phyloP scores from a whole-genome alignment of 64 coral and sea anemone genomes.

The Exaiptasia diaphana region DNA sequence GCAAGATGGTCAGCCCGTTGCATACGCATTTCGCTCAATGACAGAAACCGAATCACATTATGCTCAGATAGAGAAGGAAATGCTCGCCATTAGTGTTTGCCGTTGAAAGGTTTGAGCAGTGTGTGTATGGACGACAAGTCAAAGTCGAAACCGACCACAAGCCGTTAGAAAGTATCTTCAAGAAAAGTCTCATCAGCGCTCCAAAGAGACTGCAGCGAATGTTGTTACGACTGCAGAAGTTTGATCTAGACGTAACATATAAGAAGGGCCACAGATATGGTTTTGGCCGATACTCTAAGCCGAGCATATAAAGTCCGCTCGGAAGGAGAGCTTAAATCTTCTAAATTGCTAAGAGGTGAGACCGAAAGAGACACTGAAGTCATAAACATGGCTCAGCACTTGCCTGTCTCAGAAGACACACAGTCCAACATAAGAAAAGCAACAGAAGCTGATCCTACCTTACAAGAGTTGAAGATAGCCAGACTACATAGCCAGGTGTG shows the following conservation, averaged over 20 bases:
- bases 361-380: slow-evolving; percentile 22
- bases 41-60: slow-evolving; percentile 48
- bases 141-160: slow-evolving; percentile 57
- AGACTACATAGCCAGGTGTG: slow-evolving; percentile 3
- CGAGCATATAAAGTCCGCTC: slow-evolving; percentile 34
- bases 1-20: slow-evolving; percentile 35
- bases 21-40: slow-evolving; percentile 35
- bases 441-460: slow-evolving; percentile 16
- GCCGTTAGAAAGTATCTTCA: slow-evolving; percentile 36
- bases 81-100: slow-evolving; percentile 53
- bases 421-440: background rate
- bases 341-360: background rate
- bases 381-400: slow-evolving; percentile 48
- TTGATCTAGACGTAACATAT: slow-evolving; percentile 36
- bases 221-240: slow-evolving; percentile 33
- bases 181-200: slow-evolving; percentile 35
- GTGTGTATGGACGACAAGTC: slow-evolving; percentile 40
- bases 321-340: background rate
- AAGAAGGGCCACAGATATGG: slow-evolving; percentile 52
- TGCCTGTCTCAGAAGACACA: slow-evolving; percentile 39
- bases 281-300: slow-evolving; percentile 43
- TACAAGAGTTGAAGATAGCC: slow-evolving; percentile 17
- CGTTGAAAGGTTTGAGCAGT: slow-evolving; percentile 40
- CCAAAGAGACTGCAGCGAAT: slow-evolving; percentile 39
- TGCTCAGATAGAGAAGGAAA: slow-evolving; percentile 58